These are phyloP conservation scores for Tiliqua scincoides DNA, from an alignment of 2,113 vertebrate species.

Conservation along the genomic window DNA sequence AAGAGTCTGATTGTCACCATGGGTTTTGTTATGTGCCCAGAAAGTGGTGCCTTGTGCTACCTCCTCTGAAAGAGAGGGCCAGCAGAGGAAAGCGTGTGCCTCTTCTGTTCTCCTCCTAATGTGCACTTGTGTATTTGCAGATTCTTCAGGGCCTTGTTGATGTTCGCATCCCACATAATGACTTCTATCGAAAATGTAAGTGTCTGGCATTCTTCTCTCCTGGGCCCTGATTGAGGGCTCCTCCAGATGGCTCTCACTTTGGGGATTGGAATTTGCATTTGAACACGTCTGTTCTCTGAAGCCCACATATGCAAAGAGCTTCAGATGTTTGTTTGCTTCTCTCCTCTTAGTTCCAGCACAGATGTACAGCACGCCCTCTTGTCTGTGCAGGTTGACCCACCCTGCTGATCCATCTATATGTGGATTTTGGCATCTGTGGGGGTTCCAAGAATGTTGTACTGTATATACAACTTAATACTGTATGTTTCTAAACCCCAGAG, in stretches of 20 bases:
- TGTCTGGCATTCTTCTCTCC: neutral
- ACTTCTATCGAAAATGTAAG: constrained; percentile 91
- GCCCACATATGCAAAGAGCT: neutral
- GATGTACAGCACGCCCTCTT: no score
- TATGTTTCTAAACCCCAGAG: neutral
- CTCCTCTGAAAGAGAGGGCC: neutral
- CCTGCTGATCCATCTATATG: no score
- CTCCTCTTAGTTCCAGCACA: neutral
- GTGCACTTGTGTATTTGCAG: constrained; percentile 70
- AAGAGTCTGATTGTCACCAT: neutral
- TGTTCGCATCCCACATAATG: constrained; percentile 89
- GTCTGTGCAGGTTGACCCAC: no score
- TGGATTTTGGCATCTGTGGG: no score
- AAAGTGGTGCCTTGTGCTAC: neutral
- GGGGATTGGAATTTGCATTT: neutral
- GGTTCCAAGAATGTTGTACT: no score
- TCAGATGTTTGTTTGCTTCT: neutral
- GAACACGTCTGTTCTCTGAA: neutral
- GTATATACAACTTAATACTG: no score
- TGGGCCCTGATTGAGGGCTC: neutral
- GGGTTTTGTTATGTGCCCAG: neutral
- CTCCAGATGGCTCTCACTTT: neutral
- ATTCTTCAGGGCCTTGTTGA: constrained; percentile 89
- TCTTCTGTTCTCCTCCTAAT: constrained; percentile 42
- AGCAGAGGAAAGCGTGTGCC: no score